Conservation (phyloP, 2,797 vertebrate genomes). For the Argya squamiceps region DNA sequence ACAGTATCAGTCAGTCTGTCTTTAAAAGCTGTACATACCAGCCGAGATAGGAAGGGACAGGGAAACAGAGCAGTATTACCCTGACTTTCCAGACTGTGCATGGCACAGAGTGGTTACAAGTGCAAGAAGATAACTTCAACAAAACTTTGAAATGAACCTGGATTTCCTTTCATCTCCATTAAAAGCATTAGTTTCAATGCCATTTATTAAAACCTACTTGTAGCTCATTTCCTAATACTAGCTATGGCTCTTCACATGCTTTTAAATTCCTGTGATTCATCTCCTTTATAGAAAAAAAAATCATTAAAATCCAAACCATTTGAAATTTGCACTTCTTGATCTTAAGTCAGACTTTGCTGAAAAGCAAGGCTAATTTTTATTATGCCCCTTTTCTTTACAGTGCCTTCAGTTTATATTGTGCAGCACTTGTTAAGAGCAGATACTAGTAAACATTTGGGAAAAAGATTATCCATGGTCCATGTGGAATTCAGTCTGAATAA, state of each 20-base stretch:
- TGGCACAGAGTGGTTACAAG: background rate
- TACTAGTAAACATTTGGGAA: constrained; percentile 20
- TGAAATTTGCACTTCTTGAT: background rate
- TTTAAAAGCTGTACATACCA: background rate
- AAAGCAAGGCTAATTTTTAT: constrained; percentile 21
- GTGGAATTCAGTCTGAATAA: constrained; percentile 42
- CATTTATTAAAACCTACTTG: background rate
- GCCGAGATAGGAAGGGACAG: background rate
- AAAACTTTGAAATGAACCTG: background rate
- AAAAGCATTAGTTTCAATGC: background rate
- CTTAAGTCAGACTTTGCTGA: background rate
- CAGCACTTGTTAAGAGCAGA: constrained; percentile 27
- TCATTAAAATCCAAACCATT: background rate
- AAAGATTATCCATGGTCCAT: constrained; percentile 3
- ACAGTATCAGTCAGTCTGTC: background rate
- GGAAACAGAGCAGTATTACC: background rate
- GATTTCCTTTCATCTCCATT: background rate
- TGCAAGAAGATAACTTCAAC: background rate
- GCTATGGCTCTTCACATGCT: background rate
- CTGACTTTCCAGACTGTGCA: background rate
- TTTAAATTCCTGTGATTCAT: background rate
- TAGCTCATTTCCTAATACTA: background rate
- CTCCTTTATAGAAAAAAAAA: background rate
- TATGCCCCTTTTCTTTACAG: background rate
- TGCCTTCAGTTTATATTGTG: constrained; percentile 13